Evolutionary conservation across 2,888 invertebrate genomes (phyloP), one percentile per base, ranked within the genome.

Genomic region (Phasia obesa): DNA sequence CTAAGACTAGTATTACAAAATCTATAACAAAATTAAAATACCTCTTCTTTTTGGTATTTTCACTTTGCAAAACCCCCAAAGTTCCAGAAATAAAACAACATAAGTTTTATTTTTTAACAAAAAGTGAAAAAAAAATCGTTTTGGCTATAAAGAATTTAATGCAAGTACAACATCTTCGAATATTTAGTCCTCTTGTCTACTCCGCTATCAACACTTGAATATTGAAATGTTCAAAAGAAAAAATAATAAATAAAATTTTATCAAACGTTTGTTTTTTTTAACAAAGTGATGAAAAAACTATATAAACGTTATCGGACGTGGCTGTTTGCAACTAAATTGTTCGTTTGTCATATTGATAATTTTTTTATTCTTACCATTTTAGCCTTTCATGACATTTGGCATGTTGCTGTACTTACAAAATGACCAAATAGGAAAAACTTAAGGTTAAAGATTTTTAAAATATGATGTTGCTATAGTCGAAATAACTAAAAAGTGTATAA

Each of bases 231-330:
- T 62, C 1, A 15, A 57, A 64, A 42, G n/a, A 6, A 64, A 44
- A 44, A 69, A 47, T 19, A 49, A 62, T 19, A 47, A 62, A 19
- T 31, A 53, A 53, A 65, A 25, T 62, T 77, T 42, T 78, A 49
- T 5, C 9, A 67, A 67, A 75, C 38, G 65, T 75, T 64, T 71
- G 70, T 49, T 17, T 75, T 64, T 71, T 77, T 49, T 17, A 62
- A 51, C 49, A 49, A 78, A 62, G 69, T 81, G 81, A 57, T 64
- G 77, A 78, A 82, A 79, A 79, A 78, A 67, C 64, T 65, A 59
- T 79, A 79, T 60, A 83, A 83, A 79, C 75, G 70, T 83, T 83
- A 83, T 83, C 79, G 83, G 75, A 79, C 75, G 83, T 83, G 79
- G 67, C 55, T 83, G 79, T 79, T 79, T 79, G 71, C 75, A 79